A percentile compares a stretch with the other conserved stretches of the same genome.
Evolutionary conservation across 2,113 vertebrate genomes (phyloP).

Genomic region (Mormoops blainvillei): DNA sequence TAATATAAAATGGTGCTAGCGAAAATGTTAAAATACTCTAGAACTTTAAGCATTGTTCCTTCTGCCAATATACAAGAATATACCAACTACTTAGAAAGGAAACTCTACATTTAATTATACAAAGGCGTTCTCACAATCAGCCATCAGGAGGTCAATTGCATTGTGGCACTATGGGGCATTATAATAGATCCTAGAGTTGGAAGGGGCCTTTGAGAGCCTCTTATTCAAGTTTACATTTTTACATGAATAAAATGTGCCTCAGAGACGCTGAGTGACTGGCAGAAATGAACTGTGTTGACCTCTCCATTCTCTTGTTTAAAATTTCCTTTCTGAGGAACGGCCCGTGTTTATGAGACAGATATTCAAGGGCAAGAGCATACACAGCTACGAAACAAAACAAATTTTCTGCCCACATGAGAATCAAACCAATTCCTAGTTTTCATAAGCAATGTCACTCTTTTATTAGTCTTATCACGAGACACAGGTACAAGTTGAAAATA

Average conservation of each 20-base stretch:
- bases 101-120: not conserved
- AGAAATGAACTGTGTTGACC: not conserved
- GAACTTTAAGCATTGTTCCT: not conserved
- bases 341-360: not conserved
- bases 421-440: constrained; percentile 33
- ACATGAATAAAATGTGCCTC: not conserved
- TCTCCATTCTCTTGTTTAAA: not conserved
- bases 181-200: not conserved
- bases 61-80: not conserved
- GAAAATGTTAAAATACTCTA: not conserved
- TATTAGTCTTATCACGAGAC: not conserved
- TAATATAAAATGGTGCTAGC: not conserved
- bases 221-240: not conserved
- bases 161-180: not conserved
- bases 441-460: not conserved
- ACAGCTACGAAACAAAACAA: not conserved
- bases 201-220: not conserved
- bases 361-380: not conserved
- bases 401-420: not conserved
- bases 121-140: not conserved
- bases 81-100: not conserved
- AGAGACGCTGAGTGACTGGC: not conserved
- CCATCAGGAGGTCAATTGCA: not conserved
- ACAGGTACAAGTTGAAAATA: not conserved
- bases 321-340: not conserved